These are phyloP conservation scores for Misgurnus mizolepis DNA, from an alignment of 2,113 vertebrate species.

Conservation along the genomic window DNA sequence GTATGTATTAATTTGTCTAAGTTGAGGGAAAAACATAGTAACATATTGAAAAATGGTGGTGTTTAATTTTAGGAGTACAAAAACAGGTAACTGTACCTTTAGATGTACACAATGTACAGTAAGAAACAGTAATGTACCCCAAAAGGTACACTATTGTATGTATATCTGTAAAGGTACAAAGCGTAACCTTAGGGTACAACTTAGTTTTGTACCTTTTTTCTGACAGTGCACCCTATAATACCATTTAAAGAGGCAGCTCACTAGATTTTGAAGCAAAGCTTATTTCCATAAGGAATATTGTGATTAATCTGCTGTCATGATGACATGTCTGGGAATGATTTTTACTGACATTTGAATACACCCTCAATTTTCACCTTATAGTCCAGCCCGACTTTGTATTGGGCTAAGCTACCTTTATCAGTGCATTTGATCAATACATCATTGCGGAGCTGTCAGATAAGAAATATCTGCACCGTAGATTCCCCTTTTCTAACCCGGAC, in stretches of 20 bases:
- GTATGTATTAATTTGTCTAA: too few relatives aligned
- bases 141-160: too few relatives aligned
- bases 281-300: conserved; percentile 32
- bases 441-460: conserved; percentile 65
- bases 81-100: too few relatives aligned
- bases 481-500: conserved; percentile 7
- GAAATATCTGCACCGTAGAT: conserved; percentile 67
- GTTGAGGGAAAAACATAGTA: too few relatives aligned
- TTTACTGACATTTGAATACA: conserved; percentile 70
- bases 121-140: too few relatives aligned
- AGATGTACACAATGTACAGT: too few relatives aligned
- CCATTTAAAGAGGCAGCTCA: not conserved
- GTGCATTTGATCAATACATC: conserved; percentile 68
- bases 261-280: not conserved
- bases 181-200: too few relatives aligned
- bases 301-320: conserved; percentile 36
- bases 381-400: conserved; percentile 60
- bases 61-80: too few relatives aligned
- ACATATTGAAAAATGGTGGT: too few relatives aligned
- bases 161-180: too few relatives aligned
- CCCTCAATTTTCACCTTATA: conserved; percentile 49
- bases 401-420: conserved; percentile 62
- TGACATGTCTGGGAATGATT: conserved; percentile 32
- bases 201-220: too few relatives aligned
- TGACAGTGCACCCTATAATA: not conserved